Conservation (phyloP, 1,140 invertebrate species). For the Pemphigus obesinymphae region DNA sequence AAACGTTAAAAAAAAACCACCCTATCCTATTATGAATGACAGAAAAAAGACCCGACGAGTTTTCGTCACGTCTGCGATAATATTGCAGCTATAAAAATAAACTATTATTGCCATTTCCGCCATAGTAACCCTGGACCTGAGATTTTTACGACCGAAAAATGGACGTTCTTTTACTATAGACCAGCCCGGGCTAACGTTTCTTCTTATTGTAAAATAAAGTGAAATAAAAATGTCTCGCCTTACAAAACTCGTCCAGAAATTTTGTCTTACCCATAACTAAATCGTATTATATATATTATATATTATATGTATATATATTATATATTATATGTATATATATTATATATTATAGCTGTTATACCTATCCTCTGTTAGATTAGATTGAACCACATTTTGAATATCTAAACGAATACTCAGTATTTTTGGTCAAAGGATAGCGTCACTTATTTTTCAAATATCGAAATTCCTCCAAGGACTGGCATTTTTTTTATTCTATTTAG, state of each 20-base stretch:
- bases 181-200: neutral
- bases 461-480: no score
- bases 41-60: neutral
- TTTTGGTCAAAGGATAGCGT: no score
- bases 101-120: slow-evolving; percentile 24
- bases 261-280: neutral
- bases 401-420: no score
- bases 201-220: slow-evolving; percentile 32
- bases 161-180: neutral
- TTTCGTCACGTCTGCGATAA: slow-evolving; percentile 37
- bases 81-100: slow-evolving; percentile 34
- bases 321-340: neutral
- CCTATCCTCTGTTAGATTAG: neutral
- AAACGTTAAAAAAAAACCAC: neutral
- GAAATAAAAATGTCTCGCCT: neutral
- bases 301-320: no score
- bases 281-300: no score
- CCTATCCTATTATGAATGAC: neutral
- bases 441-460: no score
- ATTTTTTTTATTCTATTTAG: no score
- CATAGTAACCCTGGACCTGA: neutral
- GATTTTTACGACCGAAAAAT: slow-evolving; percentile 38
- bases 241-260: neutral
- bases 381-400: no score
- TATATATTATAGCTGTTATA: no score